Evolutionary conservation across 2,888 invertebrate species (phyloP).

Genomic region (Helobdella robusta): DNA sequence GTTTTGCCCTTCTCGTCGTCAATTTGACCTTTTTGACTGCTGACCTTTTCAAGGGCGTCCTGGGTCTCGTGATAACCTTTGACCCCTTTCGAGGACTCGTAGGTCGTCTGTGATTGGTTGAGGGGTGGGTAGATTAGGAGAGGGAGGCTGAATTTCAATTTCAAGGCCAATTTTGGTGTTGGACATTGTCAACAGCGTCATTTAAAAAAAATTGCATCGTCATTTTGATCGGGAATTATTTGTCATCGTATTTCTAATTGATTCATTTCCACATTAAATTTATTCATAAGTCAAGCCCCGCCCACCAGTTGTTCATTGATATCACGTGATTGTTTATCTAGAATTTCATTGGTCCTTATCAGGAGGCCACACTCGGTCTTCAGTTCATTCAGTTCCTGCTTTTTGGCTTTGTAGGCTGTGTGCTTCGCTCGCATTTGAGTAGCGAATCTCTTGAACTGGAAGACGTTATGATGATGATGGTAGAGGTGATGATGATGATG

Average conservation of each 20-base stretch:
- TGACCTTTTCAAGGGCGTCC: slow-evolving; percentile 55
- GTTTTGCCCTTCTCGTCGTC: slow-evolving; percentile 54
- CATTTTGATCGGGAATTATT: no score
- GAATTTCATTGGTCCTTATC: slow-evolving; percentile 65
- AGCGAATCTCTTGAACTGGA: slow-evolving; percentile 70
- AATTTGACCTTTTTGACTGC: slow-evolving; percentile 53
- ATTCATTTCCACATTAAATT: no score
- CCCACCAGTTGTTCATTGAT: slow-evolving; percentile 57
- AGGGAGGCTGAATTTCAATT: no score
- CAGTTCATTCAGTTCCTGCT: slow-evolving; percentile 65
- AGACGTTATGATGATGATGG: neutral
- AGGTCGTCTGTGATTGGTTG: slow-evolving; percentile 36
- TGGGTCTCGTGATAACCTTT: slow-evolving; percentile 54
- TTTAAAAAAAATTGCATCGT: no score
- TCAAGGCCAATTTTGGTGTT: no score
- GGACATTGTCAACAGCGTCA: no score
- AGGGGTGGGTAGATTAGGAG: neutral
- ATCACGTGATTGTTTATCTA: slow-evolving; percentile 54
- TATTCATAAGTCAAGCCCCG: no score
- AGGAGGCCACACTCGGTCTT: slow-evolving; percentile 69
- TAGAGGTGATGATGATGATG: neutral
- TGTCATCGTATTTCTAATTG: no score
- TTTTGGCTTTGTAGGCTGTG: slow-evolving; percentile 69
- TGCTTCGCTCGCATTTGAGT: slow-evolving; percentile 70
- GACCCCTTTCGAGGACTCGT: slow-evolving; percentile 47